Conservation (phyloP, 2,797 vertebrate genomes). For the Notolabrus celidotus region DNA sequence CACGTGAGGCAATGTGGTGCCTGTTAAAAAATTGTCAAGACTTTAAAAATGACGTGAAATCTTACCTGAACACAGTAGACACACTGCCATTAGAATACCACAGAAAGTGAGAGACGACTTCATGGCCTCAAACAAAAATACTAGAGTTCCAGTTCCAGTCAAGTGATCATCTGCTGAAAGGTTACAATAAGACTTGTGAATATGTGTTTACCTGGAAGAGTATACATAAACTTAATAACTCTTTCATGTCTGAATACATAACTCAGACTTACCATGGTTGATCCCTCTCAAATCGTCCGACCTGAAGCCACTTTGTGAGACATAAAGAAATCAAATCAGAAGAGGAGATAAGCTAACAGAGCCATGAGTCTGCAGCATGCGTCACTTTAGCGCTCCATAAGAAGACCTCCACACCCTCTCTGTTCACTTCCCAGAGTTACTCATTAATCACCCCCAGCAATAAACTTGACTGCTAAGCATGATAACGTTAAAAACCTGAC, state of each 20-base stretch:
- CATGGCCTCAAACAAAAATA: constrained; percentile 64
- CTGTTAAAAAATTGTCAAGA: not conserved
- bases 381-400: constrained; percentile 50
- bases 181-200: not conserved
- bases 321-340: not conserved
- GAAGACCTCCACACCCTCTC: constrained; percentile 71
- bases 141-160: not conserved
- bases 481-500: constrained; percentile 22
- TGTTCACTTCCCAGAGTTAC: constrained; percentile 71
- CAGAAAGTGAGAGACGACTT: constrained; percentile 37
- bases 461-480: constrained; percentile 65
- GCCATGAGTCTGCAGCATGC: constrained; percentile 24
- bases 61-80: constrained; percentile 74
- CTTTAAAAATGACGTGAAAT: not conserved
- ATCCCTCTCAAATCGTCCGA: constrained; percentile 4
- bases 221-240: not conserved
- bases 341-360: constrained; percentile 1
- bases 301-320: constrained; percentile 5
- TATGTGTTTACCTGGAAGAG: not conserved
- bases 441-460: constrained; percentile 80
- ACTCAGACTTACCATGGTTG: constrained; percentile 57
- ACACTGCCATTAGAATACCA: constrained; percentile 41
- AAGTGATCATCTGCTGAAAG: constrained; percentile 35
- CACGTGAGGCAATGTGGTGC: not conserved
- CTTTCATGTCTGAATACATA: not conserved